Conservation (phyloP, 2,888 invertebrate genomes). For the Agrilus mali region DNA sequence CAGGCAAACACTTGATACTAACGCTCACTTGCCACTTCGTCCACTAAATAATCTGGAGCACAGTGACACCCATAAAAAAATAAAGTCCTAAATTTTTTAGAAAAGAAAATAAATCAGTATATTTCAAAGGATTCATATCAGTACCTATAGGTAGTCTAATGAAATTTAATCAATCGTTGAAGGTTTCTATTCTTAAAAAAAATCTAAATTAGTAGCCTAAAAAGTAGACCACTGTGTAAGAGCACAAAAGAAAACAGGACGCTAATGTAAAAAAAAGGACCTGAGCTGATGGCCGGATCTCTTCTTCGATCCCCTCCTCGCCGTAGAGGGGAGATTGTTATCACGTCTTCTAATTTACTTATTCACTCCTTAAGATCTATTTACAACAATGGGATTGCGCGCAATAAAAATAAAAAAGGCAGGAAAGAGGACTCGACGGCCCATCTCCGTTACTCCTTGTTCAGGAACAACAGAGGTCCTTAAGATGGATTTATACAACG, state of each 20-base stretch:
- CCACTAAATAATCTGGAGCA: constrained; percentile 10
- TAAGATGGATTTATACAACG: too few relatives aligned
- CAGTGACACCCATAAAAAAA: too few relatives aligned
- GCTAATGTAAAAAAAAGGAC: constrained; percentile 28
- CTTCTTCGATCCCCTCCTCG: constrained; percentile 27
- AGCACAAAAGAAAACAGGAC: constrained; percentile 27
- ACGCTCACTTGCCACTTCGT: constrained; percentile 18
- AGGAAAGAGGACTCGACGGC: constrained; percentile 5
- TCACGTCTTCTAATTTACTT: constrained; percentile 72
- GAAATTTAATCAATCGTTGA: too few relatives aligned
- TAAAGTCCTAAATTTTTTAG: too few relatives aligned
- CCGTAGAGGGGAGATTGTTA: constrained; percentile 59
- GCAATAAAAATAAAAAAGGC: constrained; percentile 24
- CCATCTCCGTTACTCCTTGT: too few relatives aligned
- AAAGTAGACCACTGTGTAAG: too few relatives aligned
- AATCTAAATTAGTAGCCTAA: too few relatives aligned
- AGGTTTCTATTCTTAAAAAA: too few relatives aligned
- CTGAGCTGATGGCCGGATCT: constrained; percentile 24
- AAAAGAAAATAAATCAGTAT: too few relatives aligned
- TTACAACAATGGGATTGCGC: constrained; percentile 41
- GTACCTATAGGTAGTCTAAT: too few relatives aligned
- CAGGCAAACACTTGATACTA: constrained; percentile 25
- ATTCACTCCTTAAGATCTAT: constrained; percentile 64
- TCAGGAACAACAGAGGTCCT: too few relatives aligned
- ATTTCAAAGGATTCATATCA: too few relatives aligned